phyloP scores from a whole-genome alignment of 2,888 invertebrate genomes.

The Chloroclysta siterata region DNA sequence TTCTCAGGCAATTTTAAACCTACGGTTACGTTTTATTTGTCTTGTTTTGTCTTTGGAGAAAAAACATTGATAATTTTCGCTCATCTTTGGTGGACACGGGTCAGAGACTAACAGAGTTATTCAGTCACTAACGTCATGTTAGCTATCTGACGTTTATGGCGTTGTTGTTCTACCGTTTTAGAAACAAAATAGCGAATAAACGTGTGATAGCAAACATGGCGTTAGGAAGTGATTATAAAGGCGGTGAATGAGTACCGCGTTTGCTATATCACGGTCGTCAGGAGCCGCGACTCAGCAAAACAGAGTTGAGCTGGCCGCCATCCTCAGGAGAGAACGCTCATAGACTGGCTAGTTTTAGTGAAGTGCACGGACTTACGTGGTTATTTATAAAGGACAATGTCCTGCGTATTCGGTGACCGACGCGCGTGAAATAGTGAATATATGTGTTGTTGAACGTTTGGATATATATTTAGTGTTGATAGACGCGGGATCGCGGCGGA shows the following conservation, averaged over 20 bases:
- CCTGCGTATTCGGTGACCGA: conserved; percentile 76
- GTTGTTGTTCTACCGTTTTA: background rate
- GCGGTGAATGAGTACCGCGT: background rate
- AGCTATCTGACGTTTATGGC: background rate
- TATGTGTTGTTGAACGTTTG: conserved; percentile 85
- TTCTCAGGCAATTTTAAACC: background rate
- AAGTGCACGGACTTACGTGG: conserved; percentile 77
- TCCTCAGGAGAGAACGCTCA: conserved; percentile 78
- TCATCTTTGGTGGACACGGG: background rate
- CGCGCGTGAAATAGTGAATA: conserved; percentile 79
- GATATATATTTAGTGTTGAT: conserved; percentile 82
- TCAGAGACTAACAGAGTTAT: background rate
- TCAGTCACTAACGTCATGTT: background rate
- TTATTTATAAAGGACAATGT: conserved; percentile 53
- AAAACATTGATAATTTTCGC: background rate
- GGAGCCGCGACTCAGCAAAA: background rate
- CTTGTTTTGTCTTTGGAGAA: background rate
- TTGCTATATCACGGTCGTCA: conserved; percentile 9
- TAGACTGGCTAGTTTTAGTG: conserved; percentile 84
- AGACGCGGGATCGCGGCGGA: conserved; percentile 58
- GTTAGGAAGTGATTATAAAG: background rate
- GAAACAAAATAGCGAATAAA: background rate
- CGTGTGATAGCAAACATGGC: background rate
- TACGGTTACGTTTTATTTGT: too few species aligned
- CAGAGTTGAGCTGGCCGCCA: conserved; percentile 15